phyloP scores from a whole-genome alignment of 2,888 invertebrate genomes.

The Pyrochroa serraticornis region DNA sequence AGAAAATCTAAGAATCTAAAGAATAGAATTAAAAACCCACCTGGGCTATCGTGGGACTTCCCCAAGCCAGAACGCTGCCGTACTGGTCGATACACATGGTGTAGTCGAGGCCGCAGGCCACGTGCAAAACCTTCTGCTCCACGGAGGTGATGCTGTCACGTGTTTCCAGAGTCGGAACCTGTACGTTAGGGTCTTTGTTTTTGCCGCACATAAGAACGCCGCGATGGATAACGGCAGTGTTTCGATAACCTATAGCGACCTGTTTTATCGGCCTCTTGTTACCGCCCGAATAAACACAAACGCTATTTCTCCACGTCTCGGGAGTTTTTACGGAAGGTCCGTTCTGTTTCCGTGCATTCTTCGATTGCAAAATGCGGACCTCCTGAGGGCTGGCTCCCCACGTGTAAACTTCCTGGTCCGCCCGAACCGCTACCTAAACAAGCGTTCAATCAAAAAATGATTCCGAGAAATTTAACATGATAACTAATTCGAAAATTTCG shows the following conservation, averaged over 20 bases:
- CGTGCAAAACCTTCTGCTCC: slow-evolving; percentile 53
- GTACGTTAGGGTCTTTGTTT: slow-evolving; percentile 89
- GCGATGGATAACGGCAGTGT: slow-evolving; percentile 63
- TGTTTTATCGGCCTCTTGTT: slow-evolving; percentile 44
- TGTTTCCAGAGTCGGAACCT: slow-evolving; percentile 66
- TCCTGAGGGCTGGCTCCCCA: slow-evolving; percentile 83
- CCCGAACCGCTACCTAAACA: slow-evolving; percentile 68
- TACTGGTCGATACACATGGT: slow-evolving; percentile 71
- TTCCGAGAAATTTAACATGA: no score
- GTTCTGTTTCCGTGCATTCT: slow-evolving; percentile 43
- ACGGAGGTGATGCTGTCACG: slow-evolving; percentile 48
- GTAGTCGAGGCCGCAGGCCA: slow-evolving; percentile 79
- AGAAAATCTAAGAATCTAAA: neutral
- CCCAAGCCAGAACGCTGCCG: slow-evolving; percentile 77
- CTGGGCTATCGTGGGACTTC: slow-evolving; percentile 72
- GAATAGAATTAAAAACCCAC: slow-evolving; percentile 49
- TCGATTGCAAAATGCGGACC: slow-evolving; percentile 66
- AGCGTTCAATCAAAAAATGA: no score
- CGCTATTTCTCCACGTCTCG: slow-evolving; percentile 52
- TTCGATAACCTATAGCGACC: slow-evolving; percentile 78
- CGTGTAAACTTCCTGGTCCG: slow-evolving; percentile 68
- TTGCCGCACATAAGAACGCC: slow-evolving; percentile 73
- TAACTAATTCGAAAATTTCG: no score
- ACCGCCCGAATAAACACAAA: slow-evolving; percentile 52
- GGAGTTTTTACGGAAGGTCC: slow-evolving; percentile 28